These are phyloP conservation scores for Arctia plantaginis DNA, from an alignment of 2,888 invertebrate species.

Conservation along the genomic window DNA sequence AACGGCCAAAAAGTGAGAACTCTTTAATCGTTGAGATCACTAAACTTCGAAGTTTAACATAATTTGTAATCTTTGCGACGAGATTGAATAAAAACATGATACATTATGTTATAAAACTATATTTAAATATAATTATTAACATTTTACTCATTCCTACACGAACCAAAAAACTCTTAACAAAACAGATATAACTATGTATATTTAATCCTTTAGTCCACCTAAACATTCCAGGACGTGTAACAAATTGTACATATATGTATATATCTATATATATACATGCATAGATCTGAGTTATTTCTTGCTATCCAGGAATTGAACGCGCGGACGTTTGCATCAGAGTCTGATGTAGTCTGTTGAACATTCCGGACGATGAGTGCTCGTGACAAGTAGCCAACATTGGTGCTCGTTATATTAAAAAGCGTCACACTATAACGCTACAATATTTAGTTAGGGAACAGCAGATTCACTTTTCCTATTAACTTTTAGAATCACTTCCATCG, in stretches of 20 bases:
- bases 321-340: neutral
- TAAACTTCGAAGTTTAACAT: neutral
- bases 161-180: neutral
- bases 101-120: neutral
- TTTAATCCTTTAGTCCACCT: neutral
- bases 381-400: conserved; percentile 60
- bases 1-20: conserved; percentile 2
- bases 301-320: conserved; percentile 43
- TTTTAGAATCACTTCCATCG: conserved; percentile 40
- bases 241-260: conserved; percentile 24
- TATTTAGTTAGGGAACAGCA: conserved; percentile 57
- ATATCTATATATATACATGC: conserved; percentile 22
- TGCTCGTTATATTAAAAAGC: conserved; percentile 58
- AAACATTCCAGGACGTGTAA: conserved; percentile 13
- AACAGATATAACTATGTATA: neutral
- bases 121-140: conserved; percentile 3
- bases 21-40: neutral
- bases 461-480: conserved; percentile 47
- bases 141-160: neutral
- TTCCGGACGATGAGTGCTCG: neutral
- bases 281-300: conserved; percentile 47
- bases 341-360: neutral
- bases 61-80: neutral
- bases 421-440: conserved; percentile 39
- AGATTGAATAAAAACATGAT: neutral